A percentile compares a stretch with the other conserved stretches of the same genome.
Evolutionary conservation across 2,888 invertebrate genomes (phyloP).

Genomic region (Tachina lurida): DNA sequence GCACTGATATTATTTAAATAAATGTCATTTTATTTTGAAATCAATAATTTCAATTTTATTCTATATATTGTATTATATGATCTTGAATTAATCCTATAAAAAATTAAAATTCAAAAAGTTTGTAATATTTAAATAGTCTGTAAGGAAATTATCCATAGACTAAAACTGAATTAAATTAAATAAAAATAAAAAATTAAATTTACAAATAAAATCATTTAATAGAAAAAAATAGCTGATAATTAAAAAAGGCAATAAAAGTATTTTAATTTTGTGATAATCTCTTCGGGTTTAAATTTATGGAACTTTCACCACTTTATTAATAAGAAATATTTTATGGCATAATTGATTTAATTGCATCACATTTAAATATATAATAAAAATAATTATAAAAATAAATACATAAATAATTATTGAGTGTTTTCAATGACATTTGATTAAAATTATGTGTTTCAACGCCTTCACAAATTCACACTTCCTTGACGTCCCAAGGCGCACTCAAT

Average conservation of each 20-base stretch:
- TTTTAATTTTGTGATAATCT: constrained; percentile 23
- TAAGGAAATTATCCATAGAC: too few relatives aligned
- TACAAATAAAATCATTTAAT: neutral
- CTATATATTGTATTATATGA: too few relatives aligned
- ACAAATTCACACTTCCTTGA: constrained; percentile 65
- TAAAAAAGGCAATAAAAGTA: neutral
- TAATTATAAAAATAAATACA: constrained; percentile 26
- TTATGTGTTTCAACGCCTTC: constrained; percentile 64
- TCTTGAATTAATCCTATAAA: too few relatives aligned
- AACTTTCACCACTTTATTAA: constrained; percentile 19
- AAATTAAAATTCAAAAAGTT: too few relatives aligned
- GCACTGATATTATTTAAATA: too few relatives aligned
- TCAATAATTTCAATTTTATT: too few relatives aligned
- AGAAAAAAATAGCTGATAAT: neutral
- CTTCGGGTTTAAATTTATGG: constrained; percentile 16
- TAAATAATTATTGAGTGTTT: constrained; percentile 36
- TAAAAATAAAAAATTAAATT: too few relatives aligned
- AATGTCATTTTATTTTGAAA: too few relatives aligned
- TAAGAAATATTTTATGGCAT: constrained; percentile 18
- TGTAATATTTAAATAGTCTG: too few relatives aligned
- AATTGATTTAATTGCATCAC: constrained; percentile 3
- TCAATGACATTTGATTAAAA: constrained; percentile 47
- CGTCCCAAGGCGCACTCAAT: constrained; percentile 34
- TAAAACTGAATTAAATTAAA: too few relatives aligned
- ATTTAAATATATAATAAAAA: neutral